Base-by-base conservation (phyloP, 2,888 invertebrate genomes). In the Epinotia bilunana region DNA sequence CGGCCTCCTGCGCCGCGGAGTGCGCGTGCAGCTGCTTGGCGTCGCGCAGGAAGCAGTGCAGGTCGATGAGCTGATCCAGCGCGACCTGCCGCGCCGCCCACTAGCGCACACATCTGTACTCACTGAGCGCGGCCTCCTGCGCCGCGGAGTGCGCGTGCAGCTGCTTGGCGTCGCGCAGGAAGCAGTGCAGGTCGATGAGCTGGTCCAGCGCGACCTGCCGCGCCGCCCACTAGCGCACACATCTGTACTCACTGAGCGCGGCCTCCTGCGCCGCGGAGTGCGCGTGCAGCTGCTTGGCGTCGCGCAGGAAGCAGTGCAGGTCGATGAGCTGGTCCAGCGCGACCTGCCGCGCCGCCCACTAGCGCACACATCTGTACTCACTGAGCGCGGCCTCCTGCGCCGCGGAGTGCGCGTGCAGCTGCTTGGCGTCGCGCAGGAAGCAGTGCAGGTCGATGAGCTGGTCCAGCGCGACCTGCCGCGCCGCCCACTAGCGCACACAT, bases 41-140 rank as follows among this genome's bases (percentile, higher is more conserved):
- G 91, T 99, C 99, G 2, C 99, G 95, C 78, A 98, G 91, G 96
- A 99, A 99, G 89, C 98, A 97, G 91, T 99, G 99, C 83, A 99
- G 95, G 90, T 99, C 98, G 78, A 98, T 97, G 77, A 98, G 95
- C 88, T 99, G 98, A 87, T 98, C 98, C 60, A 98, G 90, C 83
- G 97, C 97, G 67, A 98, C 96, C 87, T 98, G 98, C 82, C 98
- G 97, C 72, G 97, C 95, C 78, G 98, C 97, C 98, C 99, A 99
- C 0, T n/a, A n/a, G n/a, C n/a, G n/a, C n/a, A n/a, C n/a, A n/a
- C n/a, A n/a, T n/a, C 39, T 2, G 11, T 70, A 85, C 88, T 84
- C 77, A 88, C 95, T 95, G 0, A 97, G 86, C 0, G 97, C 95
- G 0, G 63, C 63, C 99, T 99, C 98, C 90, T 99, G 99, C 0